Conservation (phyloP, 1,140 invertebrate genomes). For the Polypedilum pembai region DNA sequence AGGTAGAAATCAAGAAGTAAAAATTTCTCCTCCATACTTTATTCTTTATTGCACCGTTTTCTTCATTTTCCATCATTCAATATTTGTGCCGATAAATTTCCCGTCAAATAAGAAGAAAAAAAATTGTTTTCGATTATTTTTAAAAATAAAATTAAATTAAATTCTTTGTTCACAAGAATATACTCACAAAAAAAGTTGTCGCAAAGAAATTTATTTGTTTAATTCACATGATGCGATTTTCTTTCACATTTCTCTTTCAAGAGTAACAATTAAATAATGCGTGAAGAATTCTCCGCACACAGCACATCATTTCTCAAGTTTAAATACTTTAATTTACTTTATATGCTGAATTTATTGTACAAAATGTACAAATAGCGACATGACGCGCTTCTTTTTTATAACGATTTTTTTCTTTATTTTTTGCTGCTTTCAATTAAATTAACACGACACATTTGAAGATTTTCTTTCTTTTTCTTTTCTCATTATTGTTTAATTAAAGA, state of each 20-base stretch:
- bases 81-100: neutral
- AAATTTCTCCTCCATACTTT: too few species aligned
- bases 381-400: neutral
- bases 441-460: neutral
- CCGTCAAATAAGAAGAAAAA: slow-evolving; percentile 1
- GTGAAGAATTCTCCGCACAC: neutral
- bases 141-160: slow-evolving; percentile 13
- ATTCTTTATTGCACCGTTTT: too few species aligned
- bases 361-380: neutral
- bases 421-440: neutral
- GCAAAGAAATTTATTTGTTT: neutral
- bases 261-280: neutral
- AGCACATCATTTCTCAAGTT: neutral
- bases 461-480: neutral
- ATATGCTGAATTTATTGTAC: neutral
- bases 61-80: too few species aligned
- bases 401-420: neutral
- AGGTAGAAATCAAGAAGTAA: too few species aligned
- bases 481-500: neutral
- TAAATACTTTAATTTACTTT: slow-evolving; percentile 20
- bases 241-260: neutral
- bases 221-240: slow-evolving; percentile 12
- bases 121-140: neutral
- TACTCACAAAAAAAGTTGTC: neutral
- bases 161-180: neutral